These are phyloP conservation scores for Eubasilissa splendida DNA, from an alignment of 2,888 invertebrate genomes.

Conservation along the genomic window DNA sequence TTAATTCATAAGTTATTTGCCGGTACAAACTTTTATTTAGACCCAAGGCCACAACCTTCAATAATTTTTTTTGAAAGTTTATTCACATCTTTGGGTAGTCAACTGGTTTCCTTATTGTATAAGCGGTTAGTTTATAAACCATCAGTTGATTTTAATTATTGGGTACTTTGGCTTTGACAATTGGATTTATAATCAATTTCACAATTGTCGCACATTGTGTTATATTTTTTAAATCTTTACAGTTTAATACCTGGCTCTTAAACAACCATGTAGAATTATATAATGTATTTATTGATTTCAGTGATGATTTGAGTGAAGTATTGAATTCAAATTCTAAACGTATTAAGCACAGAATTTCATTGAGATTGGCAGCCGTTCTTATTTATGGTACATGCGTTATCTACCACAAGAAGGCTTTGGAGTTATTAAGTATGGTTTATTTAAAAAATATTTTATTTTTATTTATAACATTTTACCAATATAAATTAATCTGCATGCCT, in stretches of 20 bases:
- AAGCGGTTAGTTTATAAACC: no score
- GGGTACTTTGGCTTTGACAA: no score
- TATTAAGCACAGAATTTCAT: constrained; percentile 52
- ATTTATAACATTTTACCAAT: background rate
- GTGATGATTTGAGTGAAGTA: constrained; percentile 49
- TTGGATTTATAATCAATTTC: no score
- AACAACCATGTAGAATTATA: background rate
- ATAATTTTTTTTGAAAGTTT: no score
- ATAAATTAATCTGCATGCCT: no score
- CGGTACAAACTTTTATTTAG: no score
- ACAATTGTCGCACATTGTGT: no score
- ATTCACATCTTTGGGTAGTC: no score
- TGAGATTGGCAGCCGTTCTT: constrained; percentile 42
- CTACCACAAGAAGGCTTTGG: constrained; percentile 37
- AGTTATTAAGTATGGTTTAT: constrained; percentile 23
- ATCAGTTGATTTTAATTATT: no score
- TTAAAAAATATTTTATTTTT: background rate
- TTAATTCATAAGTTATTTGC: no score
- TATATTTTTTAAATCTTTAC: background rate
- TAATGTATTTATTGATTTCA: constrained; percentile 41
- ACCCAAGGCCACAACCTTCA: no score
- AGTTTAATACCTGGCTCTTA: background rate
- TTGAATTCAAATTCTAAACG: constrained; percentile 48
- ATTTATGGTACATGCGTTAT: constrained; percentile 47
- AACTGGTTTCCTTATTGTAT: no score